phyloP scores from a whole-genome alignment of 2,113 vertebrate species.

The Rhinolophus sinicus region DNA sequence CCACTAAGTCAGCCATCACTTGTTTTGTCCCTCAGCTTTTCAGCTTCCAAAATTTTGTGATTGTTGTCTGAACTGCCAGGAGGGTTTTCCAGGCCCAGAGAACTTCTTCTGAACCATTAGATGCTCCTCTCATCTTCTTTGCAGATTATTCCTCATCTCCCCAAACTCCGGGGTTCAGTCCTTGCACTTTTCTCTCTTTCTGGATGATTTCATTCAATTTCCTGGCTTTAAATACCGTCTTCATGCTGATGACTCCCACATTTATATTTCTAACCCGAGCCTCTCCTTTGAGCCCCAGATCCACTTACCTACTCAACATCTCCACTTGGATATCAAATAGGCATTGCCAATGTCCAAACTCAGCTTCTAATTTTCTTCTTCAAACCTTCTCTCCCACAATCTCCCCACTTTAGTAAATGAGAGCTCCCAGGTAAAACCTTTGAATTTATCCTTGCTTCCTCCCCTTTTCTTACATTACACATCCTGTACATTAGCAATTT shows the following conservation, averaged over 20 bases:
- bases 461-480: background rate
- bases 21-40: background rate
- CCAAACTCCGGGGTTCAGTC: background rate
- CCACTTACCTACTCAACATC: background rate
- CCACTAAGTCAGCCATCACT: background rate
- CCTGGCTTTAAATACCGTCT: background rate
- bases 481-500: background rate
- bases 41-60: background rate
- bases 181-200: background rate
- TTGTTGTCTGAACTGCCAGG: background rate
- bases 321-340: background rate
- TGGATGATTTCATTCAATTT: background rate
- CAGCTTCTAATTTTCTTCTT: background rate
- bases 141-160: background rate
- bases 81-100: background rate
- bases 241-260: background rate
- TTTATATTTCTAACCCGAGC: background rate
- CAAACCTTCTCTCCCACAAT: background rate
- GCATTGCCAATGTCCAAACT: background rate
- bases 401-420: background rate
- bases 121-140: background rate
- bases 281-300: background rate
- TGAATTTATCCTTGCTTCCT: background rate
- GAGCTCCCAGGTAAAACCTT: background rate
- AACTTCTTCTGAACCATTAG: background rate